Conservation (phyloP, 2,797 vertebrate genomes). For the Leptatherina wallacei region DNA sequence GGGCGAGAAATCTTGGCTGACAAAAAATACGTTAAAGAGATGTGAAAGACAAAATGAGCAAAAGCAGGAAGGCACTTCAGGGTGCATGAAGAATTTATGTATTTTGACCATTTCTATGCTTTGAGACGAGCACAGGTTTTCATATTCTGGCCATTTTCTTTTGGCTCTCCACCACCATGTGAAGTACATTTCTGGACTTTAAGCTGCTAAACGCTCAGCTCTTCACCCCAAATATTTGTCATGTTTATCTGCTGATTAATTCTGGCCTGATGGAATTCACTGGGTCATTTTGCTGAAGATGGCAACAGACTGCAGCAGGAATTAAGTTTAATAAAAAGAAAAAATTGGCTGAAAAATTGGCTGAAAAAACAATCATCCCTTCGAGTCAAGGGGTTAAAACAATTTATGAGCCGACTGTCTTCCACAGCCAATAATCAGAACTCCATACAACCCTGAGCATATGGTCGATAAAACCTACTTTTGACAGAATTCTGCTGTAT, state of each 20-base stretch:
- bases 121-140: background rate
- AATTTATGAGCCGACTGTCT: conserved; percentile 1
- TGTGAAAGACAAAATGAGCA: conserved; percentile 8
- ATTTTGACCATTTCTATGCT: background rate
- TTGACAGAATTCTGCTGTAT: conserved; percentile 37
- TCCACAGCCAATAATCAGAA: conserved; percentile 4
- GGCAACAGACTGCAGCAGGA: background rate
- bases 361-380: background rate
- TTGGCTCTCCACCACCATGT: background rate
- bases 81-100: background rate
- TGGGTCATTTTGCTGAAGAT: conserved; percentile 4
- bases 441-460: conserved; percentile 4
- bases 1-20: conserved; percentile 65
- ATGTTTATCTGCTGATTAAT: conserved; percentile 1
- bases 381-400: background rate
- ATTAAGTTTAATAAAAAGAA: background rate
- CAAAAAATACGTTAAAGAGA: conserved; percentile 35
- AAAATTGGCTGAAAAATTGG: conserved; percentile 3
- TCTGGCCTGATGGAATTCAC: background rate
- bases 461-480: conserved; percentile 34
- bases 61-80: conserved; percentile 14
- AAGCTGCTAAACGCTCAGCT: background rate
- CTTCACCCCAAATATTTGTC: background rate
- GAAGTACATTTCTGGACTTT: background rate
- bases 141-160: background rate